phyloP scores from a whole-genome alignment of 2,113 vertebrate species.

The Choloepus hoffmanni region DNA sequence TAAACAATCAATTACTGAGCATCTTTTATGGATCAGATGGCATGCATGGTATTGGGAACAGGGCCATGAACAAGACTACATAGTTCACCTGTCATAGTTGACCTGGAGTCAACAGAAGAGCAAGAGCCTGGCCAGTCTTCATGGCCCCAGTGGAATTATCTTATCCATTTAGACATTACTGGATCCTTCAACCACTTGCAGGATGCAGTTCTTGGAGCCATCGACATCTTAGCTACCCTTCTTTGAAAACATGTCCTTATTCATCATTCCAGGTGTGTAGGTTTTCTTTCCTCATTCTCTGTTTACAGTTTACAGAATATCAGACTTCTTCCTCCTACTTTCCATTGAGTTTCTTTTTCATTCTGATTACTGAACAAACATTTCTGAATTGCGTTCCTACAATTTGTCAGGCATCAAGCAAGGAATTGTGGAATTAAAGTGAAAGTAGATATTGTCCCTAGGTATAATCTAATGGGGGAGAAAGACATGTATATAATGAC shows the following conservation, averaged over 20 bases:
- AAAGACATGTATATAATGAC: not conserved
- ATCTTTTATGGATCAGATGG: not conserved
- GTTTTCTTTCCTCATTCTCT: not conserved
- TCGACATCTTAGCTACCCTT: not conserved
- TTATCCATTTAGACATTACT: not conserved
- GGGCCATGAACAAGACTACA: not conserved
- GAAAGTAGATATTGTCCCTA: not conserved
- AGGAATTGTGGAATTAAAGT: not conserved
- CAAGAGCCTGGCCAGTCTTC: not conserved
- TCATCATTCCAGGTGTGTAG: not conserved
- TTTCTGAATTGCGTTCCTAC: not conserved
- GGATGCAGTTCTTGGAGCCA: not conserved
- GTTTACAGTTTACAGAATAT: not conserved
- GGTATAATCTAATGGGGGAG: not conserved
- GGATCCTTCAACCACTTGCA: not conserved
- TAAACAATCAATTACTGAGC: not conserved
- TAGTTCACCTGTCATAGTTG: too few relatives aligned
- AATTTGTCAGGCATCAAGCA: not conserved
- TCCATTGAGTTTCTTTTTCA: not conserved
- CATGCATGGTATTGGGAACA: not conserved
- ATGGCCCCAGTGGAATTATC: not conserved
- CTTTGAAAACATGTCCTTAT: not conserved
- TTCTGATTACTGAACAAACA: constrained; percentile 1
- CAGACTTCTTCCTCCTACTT: not conserved
- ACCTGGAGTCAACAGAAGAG: not conserved